Evolutionary conservation across 1,140 invertebrate genomes (phyloP), one percentile per base, ranked within the genome.

Genomic region (Sycophila sp.): DNA sequence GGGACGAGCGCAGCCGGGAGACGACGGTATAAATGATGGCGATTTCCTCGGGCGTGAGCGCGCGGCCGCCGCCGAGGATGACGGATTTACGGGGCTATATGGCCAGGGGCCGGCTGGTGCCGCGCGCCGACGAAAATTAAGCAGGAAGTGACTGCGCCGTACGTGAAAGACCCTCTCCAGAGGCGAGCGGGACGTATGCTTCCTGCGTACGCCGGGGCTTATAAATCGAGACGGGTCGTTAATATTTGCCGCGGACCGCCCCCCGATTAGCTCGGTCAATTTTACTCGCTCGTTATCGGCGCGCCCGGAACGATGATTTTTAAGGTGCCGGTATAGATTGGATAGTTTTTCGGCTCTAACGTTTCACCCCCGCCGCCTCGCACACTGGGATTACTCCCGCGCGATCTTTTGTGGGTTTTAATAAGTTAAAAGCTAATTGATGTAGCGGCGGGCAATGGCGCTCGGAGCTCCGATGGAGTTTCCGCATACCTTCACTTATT

Each of bases 101-200:
- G 24, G 19, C 28, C 3, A 36, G 40, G 56, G 36, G 53, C 2
- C 24, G 24, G 26, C 19, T 38, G 7, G 13, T 62, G n/a, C n/a
- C n/a, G n/a, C n/a, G n/a, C n/a, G n/a, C n/a, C n/a, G n/a, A 38
- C 26, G 26, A 32, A 45, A 80, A 80, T 80, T 77, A 79, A 79
- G 75, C 77, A 75, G 75, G 76, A 79, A 78, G 75, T 77, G 74
- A 74, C 72, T 73, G 26, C 60, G 32, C 55, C 32, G 22, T 49
- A 34, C 28, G 19, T 42, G 59, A 47, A 56, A 56, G 26, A n/a
- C 19, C 19, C 56, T 13, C 40, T 42, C 40, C 13, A 32, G 13
- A 4, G 40, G 13, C 42, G 51, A n/a, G 22, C 17, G 69, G 66
- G 58, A 62, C 40, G 40, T 47, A 47, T 32, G 58, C 58, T 47